A percentile compares a stretch with the other conserved stretches of the same genome.
Conservation (phyloP, 2,113 vertebrate species). For the Delphinus delphis region DNA sequence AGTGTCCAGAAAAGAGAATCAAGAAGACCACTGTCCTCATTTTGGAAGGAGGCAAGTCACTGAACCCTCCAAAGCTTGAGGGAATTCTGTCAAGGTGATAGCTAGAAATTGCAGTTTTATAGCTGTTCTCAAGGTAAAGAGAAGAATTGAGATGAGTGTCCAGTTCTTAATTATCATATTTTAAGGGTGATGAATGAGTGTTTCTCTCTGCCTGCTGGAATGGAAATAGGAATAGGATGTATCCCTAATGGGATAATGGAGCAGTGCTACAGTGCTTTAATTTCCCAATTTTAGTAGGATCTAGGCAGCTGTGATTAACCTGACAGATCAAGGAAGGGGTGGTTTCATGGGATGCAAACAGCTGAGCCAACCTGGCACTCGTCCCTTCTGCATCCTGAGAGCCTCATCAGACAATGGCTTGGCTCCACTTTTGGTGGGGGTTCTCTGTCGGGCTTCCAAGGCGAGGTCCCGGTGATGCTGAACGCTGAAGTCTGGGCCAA, state of each 20-base stretch:
- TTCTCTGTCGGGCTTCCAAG: conserved; percentile 60
- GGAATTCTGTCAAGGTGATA: not conserved
- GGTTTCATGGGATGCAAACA: conserved; percentile 65
- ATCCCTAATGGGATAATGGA: conserved; percentile 66
- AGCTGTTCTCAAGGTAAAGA: not conserved
- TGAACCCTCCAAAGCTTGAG: not conserved
- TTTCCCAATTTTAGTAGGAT: conserved; percentile 44
- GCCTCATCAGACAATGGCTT: conserved; percentile 62
- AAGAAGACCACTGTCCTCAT: not conserved
- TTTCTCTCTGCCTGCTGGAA: conserved; percentile 49
- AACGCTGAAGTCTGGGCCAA: conserved; percentile 62
- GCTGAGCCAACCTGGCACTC: conserved; percentile 74
- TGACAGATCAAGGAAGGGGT: conserved; percentile 71
- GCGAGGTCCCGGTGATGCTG: conserved; percentile 6
- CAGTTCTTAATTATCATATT: conserved; percentile 29
- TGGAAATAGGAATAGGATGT: conserved; percentile 52
- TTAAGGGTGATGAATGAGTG: conserved; percentile 44
- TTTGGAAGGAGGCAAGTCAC: not conserved
- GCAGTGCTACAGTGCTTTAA: conserved; percentile 22
- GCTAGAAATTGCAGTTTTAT: not conserved
- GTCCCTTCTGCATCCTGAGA: conserved; percentile 46
- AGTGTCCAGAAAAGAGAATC: not conserved
- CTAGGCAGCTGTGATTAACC: conserved; percentile 78
- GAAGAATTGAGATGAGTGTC: not conserved
- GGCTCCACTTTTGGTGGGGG: not conserved